A percentile compares a stretch with the other conserved stretches of the same genome.
These are phyloP conservation scores for Crax fasciolata DNA, from an alignment of 2,797 vertebrate genomes.

Conservation along the genomic window DNA sequence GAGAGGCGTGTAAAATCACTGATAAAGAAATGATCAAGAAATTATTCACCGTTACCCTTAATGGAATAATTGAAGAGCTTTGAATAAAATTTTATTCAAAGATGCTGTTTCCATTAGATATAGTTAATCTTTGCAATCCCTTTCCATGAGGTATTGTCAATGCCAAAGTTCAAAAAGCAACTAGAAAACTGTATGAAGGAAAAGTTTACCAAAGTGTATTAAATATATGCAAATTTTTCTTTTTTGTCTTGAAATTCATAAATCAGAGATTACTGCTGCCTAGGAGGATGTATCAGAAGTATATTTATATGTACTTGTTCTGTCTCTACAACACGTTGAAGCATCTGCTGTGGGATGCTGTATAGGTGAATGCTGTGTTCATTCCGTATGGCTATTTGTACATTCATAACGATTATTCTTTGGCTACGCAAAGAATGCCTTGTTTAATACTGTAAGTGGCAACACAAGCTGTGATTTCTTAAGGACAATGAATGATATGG, in stretches of 20 bases:
- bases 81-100: not conserved
- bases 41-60: not conserved
- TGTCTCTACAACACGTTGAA: not conserved
- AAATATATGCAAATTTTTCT: conserved; percentile 32
- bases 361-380: not conserved
- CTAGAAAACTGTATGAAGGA: not conserved
- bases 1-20: conserved; percentile 1
- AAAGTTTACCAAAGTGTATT: conserved; percentile 14
- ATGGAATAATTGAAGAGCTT: not conserved
- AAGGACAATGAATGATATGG: not conserved
- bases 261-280: not conserved
- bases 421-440: not conserved
- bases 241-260: not conserved
- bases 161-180: not conserved
- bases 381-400: not conserved
- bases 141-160: not conserved
- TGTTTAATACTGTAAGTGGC: not conserved
- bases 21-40: not conserved
- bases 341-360: not conserved
- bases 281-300: not conserved
- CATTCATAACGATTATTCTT: not conserved
- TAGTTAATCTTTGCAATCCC: not conserved
- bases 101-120: not conserved
- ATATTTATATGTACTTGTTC: not conserved
- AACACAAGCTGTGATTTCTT: not conserved